Conservation (phyloP, 2,797 vertebrate species). For the Benthosema pterotum region DNA sequence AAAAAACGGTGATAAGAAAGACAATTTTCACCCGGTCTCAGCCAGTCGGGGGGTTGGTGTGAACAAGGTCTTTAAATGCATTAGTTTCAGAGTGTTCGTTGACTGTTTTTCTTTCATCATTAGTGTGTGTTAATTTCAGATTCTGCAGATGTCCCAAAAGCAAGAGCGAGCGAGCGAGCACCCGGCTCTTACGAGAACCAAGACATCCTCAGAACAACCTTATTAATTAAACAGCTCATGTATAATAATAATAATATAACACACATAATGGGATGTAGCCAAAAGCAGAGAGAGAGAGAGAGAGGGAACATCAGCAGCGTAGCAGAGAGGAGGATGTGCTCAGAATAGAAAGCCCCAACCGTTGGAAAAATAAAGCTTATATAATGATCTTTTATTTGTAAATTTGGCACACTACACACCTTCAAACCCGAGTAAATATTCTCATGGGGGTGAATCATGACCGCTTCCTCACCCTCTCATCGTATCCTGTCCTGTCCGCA, state of each 20-base stretch:
- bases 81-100: too few species aligned
- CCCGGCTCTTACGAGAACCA: constrained; percentile 8
- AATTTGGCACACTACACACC: background rate
- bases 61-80: too few species aligned
- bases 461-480: background rate
- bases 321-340: constrained; percentile 19
- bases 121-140: background rate
- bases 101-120: background rate
- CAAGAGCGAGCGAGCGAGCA: constrained; percentile 11
- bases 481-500: background rate
- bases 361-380: constrained; percentile 12
- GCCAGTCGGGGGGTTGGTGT: too few species aligned
- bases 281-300: constrained; percentile 14
- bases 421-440: background rate
- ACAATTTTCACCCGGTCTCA: too few species aligned
- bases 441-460: background rate
- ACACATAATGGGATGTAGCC: constrained; percentile 26
- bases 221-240: constrained; percentile 29
- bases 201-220: constrained; percentile 19
- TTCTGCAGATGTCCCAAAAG: constrained; percentile 23
- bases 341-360: background rate
- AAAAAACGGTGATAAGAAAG: too few species aligned
- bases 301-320: constrained; percentile 23
- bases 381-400: background rate
- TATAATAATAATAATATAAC: constrained; percentile 19